Base-by-base conservation (phyloP, 92 coral and sea anemone species). In the Muricea muricata region DNA sequence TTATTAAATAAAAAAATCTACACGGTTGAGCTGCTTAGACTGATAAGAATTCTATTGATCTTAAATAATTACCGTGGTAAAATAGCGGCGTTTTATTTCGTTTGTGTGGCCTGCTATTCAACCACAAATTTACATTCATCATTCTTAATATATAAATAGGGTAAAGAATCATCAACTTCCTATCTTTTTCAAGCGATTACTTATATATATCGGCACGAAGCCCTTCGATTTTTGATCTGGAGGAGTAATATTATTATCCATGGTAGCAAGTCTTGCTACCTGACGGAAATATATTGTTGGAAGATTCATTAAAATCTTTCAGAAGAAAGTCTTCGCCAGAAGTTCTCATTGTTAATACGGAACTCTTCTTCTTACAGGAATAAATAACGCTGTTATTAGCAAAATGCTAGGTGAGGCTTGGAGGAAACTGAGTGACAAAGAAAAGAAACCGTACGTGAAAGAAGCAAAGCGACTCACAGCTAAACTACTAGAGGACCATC, bases 331-430 rank as follows among this genome's bases (percentile, higher is more conserved):
- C n/a, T n/a, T n/a, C n/a, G n/a, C n/a, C 42, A 9, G 4, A 37
- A 9, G 42, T 37, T 9, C 5, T 4, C 5, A 9, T 4, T 37
- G 42, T 37, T 37, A 37, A 37, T 37, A 37, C 9, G 42, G 1
- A 5, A 8, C 50, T 12, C 50, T 12, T 45, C 15, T 1, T 45
- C 15, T 2, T 17, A 15, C 23, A 52, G 70, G 70, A 9, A 78
- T 78, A 0, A 78, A 78, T 66, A 78, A 78, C 15, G 83, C 83
- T 0, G 47, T 78, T 42, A 78, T 78, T 55, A 78, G 83, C 54
- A 78, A 78, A 57, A 78, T 78, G 83, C 17, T 78, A 35, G 83
- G 83, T 4, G 83, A 78, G 35, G 83, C 83, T 6, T 78, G 83
- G 83, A 32, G 83, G 7, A 78, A 78, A 57, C 45, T 78, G 33